These are phyloP conservation scores for Galeopsomyia nigrocyanea DNA, from an alignment of 2,888 invertebrate genomes.

Conservation along the genomic window DNA sequence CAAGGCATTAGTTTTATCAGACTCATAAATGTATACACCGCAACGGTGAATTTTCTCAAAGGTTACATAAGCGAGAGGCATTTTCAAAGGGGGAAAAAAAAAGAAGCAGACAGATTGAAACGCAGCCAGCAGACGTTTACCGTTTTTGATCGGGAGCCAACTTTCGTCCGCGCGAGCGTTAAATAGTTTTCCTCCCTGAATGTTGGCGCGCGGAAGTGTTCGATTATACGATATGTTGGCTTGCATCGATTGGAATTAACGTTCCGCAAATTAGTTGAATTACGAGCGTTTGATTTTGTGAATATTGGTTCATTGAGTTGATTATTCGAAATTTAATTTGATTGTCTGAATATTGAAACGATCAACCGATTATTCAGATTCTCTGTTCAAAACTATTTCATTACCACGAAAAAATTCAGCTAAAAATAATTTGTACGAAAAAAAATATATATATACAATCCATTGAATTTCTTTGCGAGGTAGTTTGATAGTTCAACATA, in stretches of 20 bases:
- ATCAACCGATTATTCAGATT: too few relatives aligned
- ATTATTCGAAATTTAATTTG: too few relatives aligned
- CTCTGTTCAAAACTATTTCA: neutral
- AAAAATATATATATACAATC: too few relatives aligned
- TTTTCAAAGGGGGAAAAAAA: neutral
- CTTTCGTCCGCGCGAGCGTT: neutral
- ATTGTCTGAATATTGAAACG: too few relatives aligned
- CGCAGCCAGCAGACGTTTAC: conserved; percentile 27
- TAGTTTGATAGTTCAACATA: too few relatives aligned
- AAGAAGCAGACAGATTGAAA: conserved; percentile 2
- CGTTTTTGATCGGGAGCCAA: conserved; percentile 34
- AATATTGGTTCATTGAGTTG: too few relatives aligned
- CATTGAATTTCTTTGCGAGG: too few relatives aligned
- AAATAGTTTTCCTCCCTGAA: neutral
- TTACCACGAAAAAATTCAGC: neutral
- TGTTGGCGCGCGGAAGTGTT: too few relatives aligned
- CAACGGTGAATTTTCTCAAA: neutral
- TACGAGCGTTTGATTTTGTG: neutral
- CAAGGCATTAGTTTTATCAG: conserved; percentile 23
- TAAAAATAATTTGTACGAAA: too few relatives aligned
- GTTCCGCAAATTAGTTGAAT: neutral
- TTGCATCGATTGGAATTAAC: too few relatives aligned
- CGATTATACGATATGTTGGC: too few relatives aligned
- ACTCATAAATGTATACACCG: neutral
- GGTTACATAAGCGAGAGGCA: neutral